Conservation (phyloP, 2,797 vertebrate genomes). For the Odontamblyopus lacepedii region DNA sequence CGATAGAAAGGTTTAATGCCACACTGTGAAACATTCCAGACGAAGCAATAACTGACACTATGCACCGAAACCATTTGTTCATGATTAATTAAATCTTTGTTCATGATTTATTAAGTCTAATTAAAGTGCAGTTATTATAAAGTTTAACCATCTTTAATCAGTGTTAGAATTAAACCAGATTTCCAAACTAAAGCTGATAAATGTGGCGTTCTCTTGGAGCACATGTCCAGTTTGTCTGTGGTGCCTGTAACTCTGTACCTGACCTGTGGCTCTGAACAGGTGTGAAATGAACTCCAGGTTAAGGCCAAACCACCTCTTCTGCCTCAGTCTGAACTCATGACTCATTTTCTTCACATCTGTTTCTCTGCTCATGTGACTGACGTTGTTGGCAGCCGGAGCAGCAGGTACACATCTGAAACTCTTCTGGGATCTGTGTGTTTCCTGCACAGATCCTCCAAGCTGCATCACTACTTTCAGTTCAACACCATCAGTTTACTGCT, state of each 20-base stretch:
- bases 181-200: background rate
- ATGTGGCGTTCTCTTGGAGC: background rate
- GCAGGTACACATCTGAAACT: background rate
- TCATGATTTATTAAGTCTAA: too few species aligned
- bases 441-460: background rate
- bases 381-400: background rate
- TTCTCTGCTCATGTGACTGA: conserved; percentile 27
- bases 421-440: background rate
- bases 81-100: too few species aligned
- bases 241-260: conserved; percentile 16
- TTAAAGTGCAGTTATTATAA: too few species aligned
- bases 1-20: too few species aligned
- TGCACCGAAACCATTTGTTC: too few species aligned
- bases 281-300: conserved; percentile 53
- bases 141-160: too few species aligned
- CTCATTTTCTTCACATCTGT: conserved; percentile 33
- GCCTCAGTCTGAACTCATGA: conserved; percentile 39
- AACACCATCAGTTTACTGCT: too few species aligned
- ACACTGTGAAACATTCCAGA: too few species aligned
- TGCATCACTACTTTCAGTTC: background rate
- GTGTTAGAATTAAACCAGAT: background rate
- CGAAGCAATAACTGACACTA: too few species aligned
- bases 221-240: conserved; percentile 19
- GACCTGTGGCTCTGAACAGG: conserved; percentile 53
- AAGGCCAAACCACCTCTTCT: conserved; percentile 45